Evolutionary conservation across 1,140 invertebrate genomes (phyloP).

Genomic region (Zaprionus tsacasi): DNA sequence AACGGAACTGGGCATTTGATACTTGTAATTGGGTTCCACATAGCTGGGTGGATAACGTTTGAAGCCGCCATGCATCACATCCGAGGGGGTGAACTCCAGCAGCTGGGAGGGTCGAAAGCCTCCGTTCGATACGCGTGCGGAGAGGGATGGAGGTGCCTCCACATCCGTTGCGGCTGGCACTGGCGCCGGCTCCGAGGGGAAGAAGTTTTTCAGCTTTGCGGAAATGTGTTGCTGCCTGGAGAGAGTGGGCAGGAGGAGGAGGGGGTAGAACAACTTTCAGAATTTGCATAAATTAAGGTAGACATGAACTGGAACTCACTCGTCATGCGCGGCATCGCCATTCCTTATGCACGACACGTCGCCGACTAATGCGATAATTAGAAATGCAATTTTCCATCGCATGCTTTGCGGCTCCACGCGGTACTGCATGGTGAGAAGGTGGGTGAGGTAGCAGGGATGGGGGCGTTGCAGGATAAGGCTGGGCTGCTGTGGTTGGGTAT

Average conservation of each 20-base stretch:
- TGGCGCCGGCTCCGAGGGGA: constrained; percentile 63
- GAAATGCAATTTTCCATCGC: constrained; percentile 82
- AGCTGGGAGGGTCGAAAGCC: constrained; percentile 74
- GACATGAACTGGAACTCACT: constrained; percentile 57
- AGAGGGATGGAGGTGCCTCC: constrained; percentile 8
- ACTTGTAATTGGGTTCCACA: constrained; percentile 64
- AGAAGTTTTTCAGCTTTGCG: constrained; percentile 73
- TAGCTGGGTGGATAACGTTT: constrained; percentile 75
- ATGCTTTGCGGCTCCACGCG: constrained; percentile 66
- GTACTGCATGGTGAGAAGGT: constrained; percentile 57
- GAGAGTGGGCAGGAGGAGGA: neutral
- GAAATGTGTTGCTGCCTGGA: constrained; percentile 53
- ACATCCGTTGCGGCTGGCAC: constrained; percentile 8
- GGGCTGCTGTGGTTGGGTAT: constrained; percentile 6
- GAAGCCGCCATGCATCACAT: constrained; percentile 55
- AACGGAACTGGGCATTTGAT: constrained; percentile 58
- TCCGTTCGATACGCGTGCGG: constrained; percentile 57
- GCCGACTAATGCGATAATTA: constrained; percentile 82
- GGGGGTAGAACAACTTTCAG: constrained; percentile 2
- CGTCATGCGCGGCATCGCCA: constrained; percentile 50
- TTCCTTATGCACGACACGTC: constrained; percentile 83
- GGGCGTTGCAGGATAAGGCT: neutral
- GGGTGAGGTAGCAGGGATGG: neutral
- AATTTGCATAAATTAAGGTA: constrained; percentile 72
- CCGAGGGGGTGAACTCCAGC: constrained; percentile 73